Evolutionary conservation across 2,888 invertebrate genomes (phyloP), one percentile per base, ranked within the genome.

Genomic region (Caenorhabditis sinica): DNA sequence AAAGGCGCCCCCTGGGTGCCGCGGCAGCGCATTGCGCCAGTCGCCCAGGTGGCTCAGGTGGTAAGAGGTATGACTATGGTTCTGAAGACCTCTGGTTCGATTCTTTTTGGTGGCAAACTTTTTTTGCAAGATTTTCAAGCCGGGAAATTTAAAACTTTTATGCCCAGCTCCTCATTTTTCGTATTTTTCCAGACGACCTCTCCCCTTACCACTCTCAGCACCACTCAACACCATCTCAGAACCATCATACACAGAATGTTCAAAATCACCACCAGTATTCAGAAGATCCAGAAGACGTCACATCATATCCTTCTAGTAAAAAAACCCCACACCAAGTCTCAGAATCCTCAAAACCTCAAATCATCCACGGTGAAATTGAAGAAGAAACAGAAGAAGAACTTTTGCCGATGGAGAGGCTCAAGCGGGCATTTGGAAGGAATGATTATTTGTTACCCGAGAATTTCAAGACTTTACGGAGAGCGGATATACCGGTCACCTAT

Each of bases 401-500:
- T 0, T 53, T 82, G 0, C 82, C 82, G 15, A 82, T 82, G 82
- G 82, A 81, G 11, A 25, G 85, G 33, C 53, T 81, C 13, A 74
- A 86, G 45, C 63, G 89, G 4, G 90, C 90, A 1, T 89, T 90
- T 65, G 90, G 90, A 9, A 73, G 81, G n/a, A 88, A 88, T 28
- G 91, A 91, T 66, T 91, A 91, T 58, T 66, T 91, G 49, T 80
- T 91, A 33, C 91, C 91, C 23, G 90, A 91, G 61, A 91, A 91
- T 73, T 91, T 91, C 82, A 87, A 87, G 60, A 89, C 89, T 0
- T 76, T 90, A 9, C 73, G 90, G 36, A 53, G 92, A 25, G 89
- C 90, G 56, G 92, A 92, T 68, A 90, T 92, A 58, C 92, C 92
- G 15, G 92, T 92, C 8, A 92, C 91, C 5, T 92, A 92, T 80